Evolutionary conservation across 2,797 vertebrate genomes (phyloP).

Genomic region (Tauraco hartlaubi): DNA sequence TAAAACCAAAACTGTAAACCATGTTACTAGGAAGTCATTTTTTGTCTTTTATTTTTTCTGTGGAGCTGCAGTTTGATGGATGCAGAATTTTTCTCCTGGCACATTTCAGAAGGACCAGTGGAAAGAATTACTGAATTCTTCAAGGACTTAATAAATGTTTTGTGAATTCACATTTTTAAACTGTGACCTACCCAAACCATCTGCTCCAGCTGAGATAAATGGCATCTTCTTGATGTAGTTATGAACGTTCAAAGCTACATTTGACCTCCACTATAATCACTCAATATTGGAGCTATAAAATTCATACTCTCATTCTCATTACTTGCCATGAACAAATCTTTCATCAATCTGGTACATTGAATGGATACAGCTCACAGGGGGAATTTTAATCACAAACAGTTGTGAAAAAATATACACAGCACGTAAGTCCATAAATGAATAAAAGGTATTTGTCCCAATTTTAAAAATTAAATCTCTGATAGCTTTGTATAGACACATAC

Average conservation of each 20-base stretch:
- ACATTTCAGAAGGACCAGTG: neutral
- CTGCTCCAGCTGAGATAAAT: neutral
- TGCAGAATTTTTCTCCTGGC: neutral
- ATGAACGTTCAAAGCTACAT: neutral
- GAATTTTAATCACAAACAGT: neutral
- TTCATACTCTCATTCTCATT: neutral
- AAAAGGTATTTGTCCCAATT: neutral
- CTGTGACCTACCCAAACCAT: neutral
- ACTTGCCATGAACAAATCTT: neutral
- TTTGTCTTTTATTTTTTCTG: neutral
- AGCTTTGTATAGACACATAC: neutral
- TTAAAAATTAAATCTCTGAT: neutral
- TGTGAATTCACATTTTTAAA: neutral
- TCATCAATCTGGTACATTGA: neutral
- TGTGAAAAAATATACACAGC: neutral
- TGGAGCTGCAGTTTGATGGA: neutral
- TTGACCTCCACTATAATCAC: neutral
- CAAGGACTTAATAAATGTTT: neutral
- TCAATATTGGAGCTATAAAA: neutral
- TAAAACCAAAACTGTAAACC: neutral
- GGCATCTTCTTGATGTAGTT: neutral
- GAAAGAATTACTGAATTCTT: slow-evolving; percentile 13
- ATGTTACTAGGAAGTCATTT: neutral
- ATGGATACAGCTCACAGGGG: neutral
- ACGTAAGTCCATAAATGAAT: neutral